phyloP scores from a whole-genome alignment of 2,113 vertebrate genomes.

The Corythaeola cristata region DNA sequence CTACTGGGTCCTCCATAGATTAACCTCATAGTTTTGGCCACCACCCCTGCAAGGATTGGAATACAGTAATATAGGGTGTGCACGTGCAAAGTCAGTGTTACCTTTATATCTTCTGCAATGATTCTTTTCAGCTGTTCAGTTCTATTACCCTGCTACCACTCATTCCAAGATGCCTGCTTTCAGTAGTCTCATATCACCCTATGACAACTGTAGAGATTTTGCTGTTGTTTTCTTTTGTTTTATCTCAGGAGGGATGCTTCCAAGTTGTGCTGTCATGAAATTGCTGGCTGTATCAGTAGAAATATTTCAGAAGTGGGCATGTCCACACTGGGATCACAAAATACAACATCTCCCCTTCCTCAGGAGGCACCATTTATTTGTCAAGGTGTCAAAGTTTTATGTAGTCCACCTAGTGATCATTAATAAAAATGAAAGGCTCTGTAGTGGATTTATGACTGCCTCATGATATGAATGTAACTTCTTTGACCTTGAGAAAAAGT shows the following conservation, averaged over 20 bases:
- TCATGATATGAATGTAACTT: accelerated
- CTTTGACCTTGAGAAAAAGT: not conserved
- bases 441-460: not conserved
- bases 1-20: not conserved
- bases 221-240: not conserved
- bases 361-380: not conserved
- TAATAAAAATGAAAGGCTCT: not conserved
- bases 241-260: not conserved
- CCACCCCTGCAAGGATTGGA: not conserved
- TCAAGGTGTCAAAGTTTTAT: not conserved
- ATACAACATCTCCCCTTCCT: not conserved
- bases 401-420: not conserved
- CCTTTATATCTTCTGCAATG: not conserved
- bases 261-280: accelerated
- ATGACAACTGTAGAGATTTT: not conserved
- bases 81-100: not conserved
- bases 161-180: not conserved
- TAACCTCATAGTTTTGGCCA: not conserved
- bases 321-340: not conserved
- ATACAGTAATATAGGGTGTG: too few species aligned
- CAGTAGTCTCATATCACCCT: not conserved
- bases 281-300: not conserved
- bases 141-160: not conserved
- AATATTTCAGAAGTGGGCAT: not conserved
- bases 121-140: not conserved